phyloP scores from a whole-genome alignment of 2,113 vertebrate species.

The Scalopus aquaticus region DNA sequence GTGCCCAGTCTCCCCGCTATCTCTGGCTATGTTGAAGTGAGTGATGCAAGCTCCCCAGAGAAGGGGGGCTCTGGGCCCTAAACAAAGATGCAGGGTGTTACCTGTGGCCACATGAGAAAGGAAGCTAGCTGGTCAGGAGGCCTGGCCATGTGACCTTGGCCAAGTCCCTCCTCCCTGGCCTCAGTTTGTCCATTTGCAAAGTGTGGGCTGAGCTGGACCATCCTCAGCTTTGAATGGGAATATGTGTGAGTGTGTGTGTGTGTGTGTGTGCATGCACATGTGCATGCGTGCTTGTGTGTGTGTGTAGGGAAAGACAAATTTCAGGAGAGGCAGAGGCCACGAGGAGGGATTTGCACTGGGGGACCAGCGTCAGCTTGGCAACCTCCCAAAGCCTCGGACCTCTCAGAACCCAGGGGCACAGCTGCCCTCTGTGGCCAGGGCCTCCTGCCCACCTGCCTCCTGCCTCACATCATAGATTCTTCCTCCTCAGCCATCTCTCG shows the following conservation, averaged over 20 bases:
- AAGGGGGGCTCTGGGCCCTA: background rate
- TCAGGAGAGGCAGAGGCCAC: slow-evolving; percentile 30
- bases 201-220: background rate
- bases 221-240: background rate
- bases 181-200: slow-evolving; percentile 11
- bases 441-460: background rate
- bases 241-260: background rate
- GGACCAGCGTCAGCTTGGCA: background rate
- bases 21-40: background rate
- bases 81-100: background rate
- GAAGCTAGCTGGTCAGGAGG: background rate
- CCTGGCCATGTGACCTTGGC: background rate
- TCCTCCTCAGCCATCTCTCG: slow-evolving; percentile 88
- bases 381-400: background rate
- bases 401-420: background rate
- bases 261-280: background rate
- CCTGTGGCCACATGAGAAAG: background rate
- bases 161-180: background rate
- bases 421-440: background rate
- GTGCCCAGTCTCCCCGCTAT: background rate
- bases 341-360: background rate
- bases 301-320: background rate
- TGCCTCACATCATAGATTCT: slow-evolving; percentile 86
- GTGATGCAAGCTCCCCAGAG: background rate
- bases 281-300: background rate